phyloP scores from a whole-genome alignment of 1,140 invertebrate species.

The Micrasema longulum region DNA sequence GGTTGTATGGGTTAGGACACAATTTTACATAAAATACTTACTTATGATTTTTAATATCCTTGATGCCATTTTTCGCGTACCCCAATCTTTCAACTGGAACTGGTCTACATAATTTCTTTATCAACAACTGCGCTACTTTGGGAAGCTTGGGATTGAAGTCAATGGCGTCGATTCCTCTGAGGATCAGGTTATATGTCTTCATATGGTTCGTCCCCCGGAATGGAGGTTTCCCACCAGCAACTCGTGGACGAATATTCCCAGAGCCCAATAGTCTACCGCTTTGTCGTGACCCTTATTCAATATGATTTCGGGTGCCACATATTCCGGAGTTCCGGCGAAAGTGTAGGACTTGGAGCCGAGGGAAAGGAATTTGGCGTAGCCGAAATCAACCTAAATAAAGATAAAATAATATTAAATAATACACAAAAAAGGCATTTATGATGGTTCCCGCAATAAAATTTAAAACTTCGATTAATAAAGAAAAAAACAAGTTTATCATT shows the following conservation, averaged over 20 bases:
- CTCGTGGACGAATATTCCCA: slow-evolving; percentile 94
- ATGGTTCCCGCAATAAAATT: too few species aligned
- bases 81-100: slow-evolving; percentile 93
- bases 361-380: slow-evolving; percentile 93
- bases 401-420: too few species aligned
- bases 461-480: too few species aligned
- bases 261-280: slow-evolving; percentile 94
- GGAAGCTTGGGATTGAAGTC: slow-evolving; percentile 84
- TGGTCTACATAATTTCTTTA: slow-evolving; percentile 89
- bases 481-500: too few species aligned
- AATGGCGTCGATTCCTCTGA: slow-evolving; percentile 91
- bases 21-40: too few species aligned
- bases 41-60: slow-evolving; percentile 94
- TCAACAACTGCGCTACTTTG: slow-evolving; percentile 83
- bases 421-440: too few species aligned
- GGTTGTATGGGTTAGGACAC: too few species aligned
- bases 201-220: slow-evolving; percentile 92
- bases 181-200: slow-evolving; percentile 96
- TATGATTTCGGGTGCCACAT: slow-evolving; percentile 94
- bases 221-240: slow-evolving; percentile 93
- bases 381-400: slow-evolving; percentile 88
- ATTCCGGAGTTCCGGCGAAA: slow-evolving; percentile 96
- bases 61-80: slow-evolving; percentile 89
- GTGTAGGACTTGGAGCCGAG: slow-evolving; percentile 91
- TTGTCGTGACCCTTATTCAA: slow-evolving; percentile 94